Conservation (phyloP, 2,888 invertebrate genomes). For the Leptopilina myrica region DNA sequence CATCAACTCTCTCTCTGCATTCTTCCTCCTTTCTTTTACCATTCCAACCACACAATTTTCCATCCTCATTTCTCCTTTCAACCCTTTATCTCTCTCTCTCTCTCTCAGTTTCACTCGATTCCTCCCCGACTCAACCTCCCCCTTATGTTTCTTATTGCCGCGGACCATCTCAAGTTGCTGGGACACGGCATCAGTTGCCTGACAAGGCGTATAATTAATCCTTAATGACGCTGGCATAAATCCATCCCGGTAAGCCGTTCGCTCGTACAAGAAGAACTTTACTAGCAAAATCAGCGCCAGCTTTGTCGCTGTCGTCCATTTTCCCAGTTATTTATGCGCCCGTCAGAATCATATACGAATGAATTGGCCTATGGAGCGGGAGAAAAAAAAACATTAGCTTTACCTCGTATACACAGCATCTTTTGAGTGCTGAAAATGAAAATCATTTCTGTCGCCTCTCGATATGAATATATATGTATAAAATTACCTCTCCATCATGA, state of each 20-base stretch:
- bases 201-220: slow-evolving; percentile 74
- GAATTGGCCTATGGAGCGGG: not conserved
- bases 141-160: slow-evolving; percentile 46
- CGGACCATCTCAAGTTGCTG: slow-evolving; percentile 59
- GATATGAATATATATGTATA: not conserved
- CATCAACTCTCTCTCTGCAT: slow-evolving; percentile 12
- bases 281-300: slow-evolving; percentile 69
- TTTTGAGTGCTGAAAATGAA: slow-evolving; percentile 19
- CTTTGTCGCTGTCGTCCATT: slow-evolving; percentile 70
- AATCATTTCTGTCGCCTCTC: slow-evolving; percentile 22
- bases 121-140: slow-evolving; percentile 17
- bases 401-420: not conserved
- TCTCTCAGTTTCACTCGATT: not conserved
- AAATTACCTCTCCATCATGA: slow-evolving; percentile 3
- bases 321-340: slow-evolving; percentile 68
- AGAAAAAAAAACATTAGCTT: slow-evolving; percentile 23
- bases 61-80: slow-evolving; percentile 9
- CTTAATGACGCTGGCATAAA: slow-evolving; percentile 73
- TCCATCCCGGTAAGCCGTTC: slow-evolving; percentile 68
- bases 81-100: slow-evolving; percentile 22
- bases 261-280: slow-evolving; percentile 58
- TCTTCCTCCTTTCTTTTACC: slow-evolving; percentile 7
- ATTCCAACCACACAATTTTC: not conserved
- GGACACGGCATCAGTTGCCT: slow-evolving; percentile 68
- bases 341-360: slow-evolving; percentile 55